phyloP scores from a whole-genome alignment of 2,113 vertebrate genomes.

The Amphilophus citrinellus region DNA sequence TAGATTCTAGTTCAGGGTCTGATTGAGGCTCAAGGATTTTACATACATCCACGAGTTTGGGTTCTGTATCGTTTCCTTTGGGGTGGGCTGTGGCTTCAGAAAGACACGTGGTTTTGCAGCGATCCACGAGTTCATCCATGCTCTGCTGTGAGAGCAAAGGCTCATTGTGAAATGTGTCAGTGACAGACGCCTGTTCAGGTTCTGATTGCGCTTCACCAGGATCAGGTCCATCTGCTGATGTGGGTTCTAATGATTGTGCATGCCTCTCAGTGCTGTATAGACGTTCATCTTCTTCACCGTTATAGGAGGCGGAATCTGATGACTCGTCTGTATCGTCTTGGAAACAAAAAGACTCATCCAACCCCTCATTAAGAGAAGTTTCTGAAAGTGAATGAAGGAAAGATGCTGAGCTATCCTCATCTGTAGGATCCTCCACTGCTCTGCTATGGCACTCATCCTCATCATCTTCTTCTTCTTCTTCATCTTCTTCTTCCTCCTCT shows the following conservation, averaged over 20 bases:
- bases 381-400: constrained; percentile 94
- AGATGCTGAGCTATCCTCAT: constrained; percentile 90
- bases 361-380: constrained; percentile 91
- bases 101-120: background rate
- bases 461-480: constrained; percentile 40
- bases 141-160: constrained; percentile 14
- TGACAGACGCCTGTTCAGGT: constrained; percentile 16
- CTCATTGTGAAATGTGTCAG: constrained; percentile 30
- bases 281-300: constrained; percentile 89
- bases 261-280: constrained; percentile 90
- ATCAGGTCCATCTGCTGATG: constrained; percentile 26
- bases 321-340: constrained; percentile 93
- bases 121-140: constrained; percentile 8
- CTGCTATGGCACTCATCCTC: constrained; percentile 47
- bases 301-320: constrained; percentile 91
- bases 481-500: constrained; percentile 46
- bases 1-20: constrained; percentile 12
- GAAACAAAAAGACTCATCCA: constrained; percentile 94
- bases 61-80: background rate
- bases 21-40: constrained; percentile 1
- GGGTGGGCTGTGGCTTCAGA: constrained; percentile 25
- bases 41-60: constrained; percentile 15
- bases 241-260: constrained; percentile 75
- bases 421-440: constrained; percentile 74
- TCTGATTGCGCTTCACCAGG: constrained; percentile 31